These are phyloP conservation scores for Drosophila tani DNA, from an alignment of 1,140 invertebrate genomes.

Conservation along the genomic window DNA sequence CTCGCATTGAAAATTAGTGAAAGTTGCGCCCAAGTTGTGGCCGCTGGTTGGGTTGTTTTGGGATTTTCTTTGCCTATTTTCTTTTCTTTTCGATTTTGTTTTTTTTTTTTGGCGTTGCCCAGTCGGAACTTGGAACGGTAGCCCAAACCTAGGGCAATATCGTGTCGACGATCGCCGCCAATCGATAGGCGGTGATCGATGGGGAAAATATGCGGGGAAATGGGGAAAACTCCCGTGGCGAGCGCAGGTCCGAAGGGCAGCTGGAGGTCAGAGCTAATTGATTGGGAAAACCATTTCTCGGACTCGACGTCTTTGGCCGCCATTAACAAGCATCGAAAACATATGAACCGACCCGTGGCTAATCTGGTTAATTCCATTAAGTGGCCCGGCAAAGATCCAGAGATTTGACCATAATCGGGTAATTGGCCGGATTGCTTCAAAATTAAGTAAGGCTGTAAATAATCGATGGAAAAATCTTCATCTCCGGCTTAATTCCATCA, in stretches of 20 bases:
- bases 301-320: conserved; percentile 28
- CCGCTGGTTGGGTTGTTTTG: conserved; percentile 28
- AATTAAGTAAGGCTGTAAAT: conserved; percentile 9
- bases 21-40: conserved; percentile 63
- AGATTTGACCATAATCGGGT: conserved; percentile 38
- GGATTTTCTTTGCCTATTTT: conserved; percentile 19
- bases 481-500: background rate
- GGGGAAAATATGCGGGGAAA: conserved; percentile 21
- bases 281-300: conserved; percentile 72
- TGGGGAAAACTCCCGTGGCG: conserved; percentile 24
- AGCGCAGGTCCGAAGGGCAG: conserved; percentile 51
- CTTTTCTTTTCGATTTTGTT: conserved; percentile 17
- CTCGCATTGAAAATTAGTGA: conserved; percentile 69
- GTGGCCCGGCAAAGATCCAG: conserved; percentile 31
- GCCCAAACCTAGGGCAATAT: conserved; percentile 81
- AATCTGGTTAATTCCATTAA: conserved; percentile 56
- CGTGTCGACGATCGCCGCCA: conserved; percentile 71
- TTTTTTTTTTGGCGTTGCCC: conserved; percentile 16
- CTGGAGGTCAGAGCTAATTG: conserved; percentile 74
- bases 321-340: conserved; percentile 37
- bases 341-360: conserved; percentile 33
- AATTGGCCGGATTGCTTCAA: conserved; percentile 15
- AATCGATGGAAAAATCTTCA: conserved; percentile 5
- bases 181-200: conserved; percentile 52
- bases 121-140: conserved; percentile 54